Evolutionary conservation across 2,113 vertebrate species (phyloP).

Genomic region (Fukomys damarensis): DNA sequence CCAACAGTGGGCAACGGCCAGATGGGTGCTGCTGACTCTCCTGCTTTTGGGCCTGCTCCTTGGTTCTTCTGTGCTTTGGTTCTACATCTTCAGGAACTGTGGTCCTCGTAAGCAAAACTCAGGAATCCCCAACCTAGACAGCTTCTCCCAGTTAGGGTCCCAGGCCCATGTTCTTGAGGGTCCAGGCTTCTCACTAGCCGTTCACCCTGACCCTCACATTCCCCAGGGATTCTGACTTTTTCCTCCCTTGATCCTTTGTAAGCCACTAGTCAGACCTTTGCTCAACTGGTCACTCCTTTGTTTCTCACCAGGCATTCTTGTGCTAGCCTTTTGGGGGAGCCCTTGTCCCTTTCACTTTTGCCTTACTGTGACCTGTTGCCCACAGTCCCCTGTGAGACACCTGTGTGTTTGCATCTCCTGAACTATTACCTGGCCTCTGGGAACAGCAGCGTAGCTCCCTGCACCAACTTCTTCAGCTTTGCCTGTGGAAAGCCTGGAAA

Average conservation of each 20-base stretch:
- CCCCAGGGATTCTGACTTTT: not conserved
- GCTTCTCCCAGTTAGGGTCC: not conserved
- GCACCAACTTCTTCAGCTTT: slow-evolving; percentile 86
- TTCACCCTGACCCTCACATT: too few relatives aligned
- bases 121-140: too few relatives aligned
- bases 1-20: not conserved
- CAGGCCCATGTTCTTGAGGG: not conserved
- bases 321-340: slow-evolving; percentile 8
- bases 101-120: slow-evolving; percentile 67
- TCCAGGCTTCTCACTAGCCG: fast-evolving
- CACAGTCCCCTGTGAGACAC: slow-evolving; percentile 79
- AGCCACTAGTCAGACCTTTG: too few relatives aligned
- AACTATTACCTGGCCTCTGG: slow-evolving; percentile 77
- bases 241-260: too few relatives aligned
- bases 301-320: not conserved
- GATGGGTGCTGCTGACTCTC: not conserved
- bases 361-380: slow-evolving; percentile 27
- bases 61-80: slow-evolving; percentile 42
- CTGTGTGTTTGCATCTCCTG: slow-evolving; percentile 70
- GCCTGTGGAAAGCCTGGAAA: slow-evolving; percentile 78
- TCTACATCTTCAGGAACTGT: slow-evolving; percentile 68
- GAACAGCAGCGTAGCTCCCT: slow-evolving; percentile 82
- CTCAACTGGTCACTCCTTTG: not conserved
- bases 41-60: slow-evolving; percentile 58
- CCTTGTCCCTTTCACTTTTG: not conserved